Percentiles rank a stretch among this genome's conserved stretches.
Evolutionary conservation across 2,797 vertebrate genomes (phyloP).

Genomic region (Malurus splendens): DNA sequence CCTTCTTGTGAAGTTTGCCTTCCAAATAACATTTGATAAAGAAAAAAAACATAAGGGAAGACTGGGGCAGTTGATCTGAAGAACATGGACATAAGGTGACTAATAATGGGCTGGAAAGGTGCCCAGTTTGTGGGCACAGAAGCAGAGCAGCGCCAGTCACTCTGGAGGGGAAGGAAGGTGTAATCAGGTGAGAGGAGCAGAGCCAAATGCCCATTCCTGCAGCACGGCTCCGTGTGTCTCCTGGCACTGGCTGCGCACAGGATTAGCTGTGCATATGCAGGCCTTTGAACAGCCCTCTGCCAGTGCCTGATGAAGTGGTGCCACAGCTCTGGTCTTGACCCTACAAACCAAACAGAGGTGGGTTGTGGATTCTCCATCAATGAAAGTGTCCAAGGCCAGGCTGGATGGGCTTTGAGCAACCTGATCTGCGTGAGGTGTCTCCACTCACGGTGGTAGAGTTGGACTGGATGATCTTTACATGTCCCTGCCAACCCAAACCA

Average conservation of each 20-base stretch:
- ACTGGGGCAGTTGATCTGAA: background rate
- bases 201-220: constrained; percentile 1
- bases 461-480: background rate
- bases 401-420: background rate
- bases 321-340: background rate
- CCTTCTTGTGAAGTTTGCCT: background rate
- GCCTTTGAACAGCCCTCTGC: background rate
- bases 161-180: background rate
- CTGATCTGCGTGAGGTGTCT: background rate
- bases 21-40: background rate
- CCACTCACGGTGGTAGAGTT: background rate
- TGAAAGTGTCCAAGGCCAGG: background rate
- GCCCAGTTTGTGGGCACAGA: background rate
- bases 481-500: background rate
- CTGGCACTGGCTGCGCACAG: background rate
- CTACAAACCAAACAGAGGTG: background rate
- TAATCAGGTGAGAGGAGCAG: background rate
- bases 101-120: constrained; percentile 30
- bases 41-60: background rate
- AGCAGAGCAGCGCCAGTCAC: constrained; percentile 15
- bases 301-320: background rate
- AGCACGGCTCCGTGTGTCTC: background rate
- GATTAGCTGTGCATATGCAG: background rate
- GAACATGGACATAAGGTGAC: constrained; percentile 26
- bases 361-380: background rate